Evolutionary conservation across 2,797 vertebrate genomes (phyloP).

Genomic region (Lophius americanus): DNA sequence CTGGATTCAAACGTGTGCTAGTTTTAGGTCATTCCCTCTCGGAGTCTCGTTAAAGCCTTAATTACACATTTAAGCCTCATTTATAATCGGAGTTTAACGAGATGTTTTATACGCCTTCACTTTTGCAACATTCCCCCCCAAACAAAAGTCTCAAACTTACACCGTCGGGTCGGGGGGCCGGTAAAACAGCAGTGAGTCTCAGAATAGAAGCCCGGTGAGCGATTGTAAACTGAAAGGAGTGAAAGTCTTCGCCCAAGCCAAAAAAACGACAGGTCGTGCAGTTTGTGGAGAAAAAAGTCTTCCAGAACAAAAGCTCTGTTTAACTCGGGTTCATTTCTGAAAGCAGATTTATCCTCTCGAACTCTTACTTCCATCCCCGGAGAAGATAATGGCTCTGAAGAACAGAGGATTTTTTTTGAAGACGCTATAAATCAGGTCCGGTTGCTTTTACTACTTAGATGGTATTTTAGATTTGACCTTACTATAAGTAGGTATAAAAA

Average conservation of each 20-base stretch:
- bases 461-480: no score
- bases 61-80: conserved; percentile 44
- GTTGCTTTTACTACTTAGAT: no score
- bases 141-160: not conserved
- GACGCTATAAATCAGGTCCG: no score
- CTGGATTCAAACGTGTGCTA: conserved; percentile 4
- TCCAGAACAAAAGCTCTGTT: no score
- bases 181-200: conserved; percentile 1
- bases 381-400: no score
- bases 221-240: not conserved
- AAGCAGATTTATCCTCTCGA: no score
- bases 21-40: conserved; percentile 4
- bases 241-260: conserved; percentile 1
- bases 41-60: conserved; percentile 40
- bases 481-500: no score
- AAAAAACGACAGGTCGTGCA: not conserved
- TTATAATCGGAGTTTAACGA: conserved; percentile 33
- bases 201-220: conserved; percentile 17
- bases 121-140: conserved; percentile 6
- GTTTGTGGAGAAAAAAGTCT: no score
- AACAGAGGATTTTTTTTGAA: no score
- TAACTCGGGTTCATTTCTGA: no score
- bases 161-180: conserved; percentile 16
- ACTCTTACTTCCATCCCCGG: no score
- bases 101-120: conserved; percentile 17